phyloP scores from a whole-genome alignment of 2,113 vertebrate genomes.

The Panthera tigris region DNA sequence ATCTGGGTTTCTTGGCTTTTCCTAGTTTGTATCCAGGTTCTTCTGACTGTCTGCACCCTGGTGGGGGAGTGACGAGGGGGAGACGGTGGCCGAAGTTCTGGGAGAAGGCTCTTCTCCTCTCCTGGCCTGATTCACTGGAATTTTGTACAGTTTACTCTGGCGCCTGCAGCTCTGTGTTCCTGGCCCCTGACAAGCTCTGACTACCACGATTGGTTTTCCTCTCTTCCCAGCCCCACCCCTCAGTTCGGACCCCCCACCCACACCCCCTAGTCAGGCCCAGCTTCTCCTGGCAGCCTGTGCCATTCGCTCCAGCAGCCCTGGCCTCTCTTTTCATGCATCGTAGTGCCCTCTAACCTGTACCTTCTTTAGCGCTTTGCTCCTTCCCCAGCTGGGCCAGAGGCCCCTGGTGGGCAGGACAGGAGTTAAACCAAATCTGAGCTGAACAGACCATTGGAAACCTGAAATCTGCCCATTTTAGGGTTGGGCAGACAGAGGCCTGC shows the following conservation, averaged over 20 bases:
- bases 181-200: neutral
- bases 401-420: neutral
- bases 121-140: neutral
- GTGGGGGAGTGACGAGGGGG: neutral
- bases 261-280: neutral
- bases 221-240: neutral
- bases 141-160: neutral
- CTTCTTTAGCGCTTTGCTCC: neutral
- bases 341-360: neutral
- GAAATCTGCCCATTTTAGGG: neutral
- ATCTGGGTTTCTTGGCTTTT: neutral
- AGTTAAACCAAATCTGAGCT: neutral
- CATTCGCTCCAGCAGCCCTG: fast-evolving
- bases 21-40: neutral
- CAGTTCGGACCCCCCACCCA: neutral
- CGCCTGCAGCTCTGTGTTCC: fast-evolving
- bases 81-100: neutral
- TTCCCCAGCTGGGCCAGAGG: neutral
- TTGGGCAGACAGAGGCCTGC: neutral
- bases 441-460: neutral
- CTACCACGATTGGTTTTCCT: neutral
- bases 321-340: neutral
- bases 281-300: neutral
- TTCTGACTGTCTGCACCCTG: neutral
- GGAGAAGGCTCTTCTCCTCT: neutral